Evolutionary conservation across 2,888 invertebrate genomes (phyloP).

Genomic region (Litoditis marina): DNA sequence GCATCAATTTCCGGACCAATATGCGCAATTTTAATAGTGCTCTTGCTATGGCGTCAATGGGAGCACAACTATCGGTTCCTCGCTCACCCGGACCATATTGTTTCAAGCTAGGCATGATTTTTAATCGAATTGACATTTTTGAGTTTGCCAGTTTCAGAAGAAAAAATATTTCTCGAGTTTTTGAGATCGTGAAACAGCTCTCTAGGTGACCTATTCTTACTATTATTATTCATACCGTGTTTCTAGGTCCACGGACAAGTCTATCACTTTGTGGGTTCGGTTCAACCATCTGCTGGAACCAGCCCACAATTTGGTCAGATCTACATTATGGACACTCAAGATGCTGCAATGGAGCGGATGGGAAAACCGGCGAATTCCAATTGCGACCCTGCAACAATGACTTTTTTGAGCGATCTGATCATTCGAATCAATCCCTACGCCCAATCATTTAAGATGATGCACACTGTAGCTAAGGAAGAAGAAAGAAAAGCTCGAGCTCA

Average conservation of each 20-base stretch:
- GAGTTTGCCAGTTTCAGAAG: no score
- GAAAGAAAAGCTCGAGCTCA: constrained; percentile 11
- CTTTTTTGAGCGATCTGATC: constrained; percentile 8
- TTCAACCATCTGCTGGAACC: constrained; percentile 3
- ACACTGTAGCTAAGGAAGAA: constrained; percentile 22
- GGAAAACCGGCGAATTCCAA: constrained; percentile 9
- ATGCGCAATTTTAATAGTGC: constrained; percentile 22
- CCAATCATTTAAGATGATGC: constrained; percentile 24
- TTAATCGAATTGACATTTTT: no score
- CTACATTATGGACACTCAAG: constrained; percentile 17
- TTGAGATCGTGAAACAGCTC: no score
- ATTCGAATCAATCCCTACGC: constrained; percentile 20
- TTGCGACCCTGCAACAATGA: constrained; percentile 19
- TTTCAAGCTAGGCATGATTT: no score
- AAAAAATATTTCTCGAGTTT: no score
- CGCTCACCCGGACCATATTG: constrained; percentile 23
- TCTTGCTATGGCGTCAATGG: constrained; percentile 22
- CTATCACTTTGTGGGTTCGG: constrained; percentile 13
- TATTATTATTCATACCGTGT: no score
- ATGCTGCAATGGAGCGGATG: constrained; percentile 17
- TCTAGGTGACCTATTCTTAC: no score
- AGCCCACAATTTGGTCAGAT: constrained; percentile 10
- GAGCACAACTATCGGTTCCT: constrained; percentile 11
- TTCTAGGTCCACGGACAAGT: constrained; percentile 23
- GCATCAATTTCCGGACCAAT: constrained; percentile 6